phyloP scores from a whole-genome alignment of 2,888 invertebrate species.

The Arrhopalites spinosus region DNA sequence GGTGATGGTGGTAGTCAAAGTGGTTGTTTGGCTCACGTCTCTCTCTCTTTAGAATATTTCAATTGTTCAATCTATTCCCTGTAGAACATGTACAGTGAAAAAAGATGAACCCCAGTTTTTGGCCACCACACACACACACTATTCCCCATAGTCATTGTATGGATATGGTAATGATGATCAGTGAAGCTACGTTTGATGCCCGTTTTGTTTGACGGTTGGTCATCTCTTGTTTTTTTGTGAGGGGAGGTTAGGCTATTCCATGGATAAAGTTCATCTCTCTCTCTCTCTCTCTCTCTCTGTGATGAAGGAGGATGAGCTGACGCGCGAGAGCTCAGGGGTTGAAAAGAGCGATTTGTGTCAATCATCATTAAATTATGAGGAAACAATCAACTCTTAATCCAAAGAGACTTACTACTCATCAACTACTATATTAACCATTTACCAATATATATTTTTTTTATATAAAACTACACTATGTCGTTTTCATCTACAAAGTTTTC shows the following conservation, averaged over 20 bases:
- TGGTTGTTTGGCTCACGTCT: slow-evolving; percentile 12
- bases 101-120: not conserved
- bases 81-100: not conserved
- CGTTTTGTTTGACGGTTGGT: slow-evolving; percentile 39
- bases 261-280: not conserved
- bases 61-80: slow-evolving; percentile 13
- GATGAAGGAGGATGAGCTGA: not conserved
- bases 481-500: no score
- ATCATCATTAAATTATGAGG: slow-evolving; percentile 57
- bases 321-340: slow-evolving; percentile 28
- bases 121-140: slow-evolving; percentile 4
- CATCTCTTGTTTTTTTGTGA: slow-evolving; percentile 17
- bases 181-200: slow-evolving; percentile 12
- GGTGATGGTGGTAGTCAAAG: slow-evolving; percentile 28
- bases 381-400: slow-evolving; percentile 51
- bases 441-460: no score
- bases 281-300: no score
- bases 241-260: not conserved
- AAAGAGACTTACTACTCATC: slow-evolving; percentile 9
- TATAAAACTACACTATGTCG: no score
- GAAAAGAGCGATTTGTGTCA: slow-evolving; percentile 56
- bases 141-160: not conserved
- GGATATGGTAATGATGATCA: slow-evolving; percentile 3
- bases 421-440: slow-evolving; percentile 1
- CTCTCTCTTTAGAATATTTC: slow-evolving; percentile 1